Base-by-base conservation (phyloP, 2,113 vertebrate species). In the Daboia siamensis region DNA sequence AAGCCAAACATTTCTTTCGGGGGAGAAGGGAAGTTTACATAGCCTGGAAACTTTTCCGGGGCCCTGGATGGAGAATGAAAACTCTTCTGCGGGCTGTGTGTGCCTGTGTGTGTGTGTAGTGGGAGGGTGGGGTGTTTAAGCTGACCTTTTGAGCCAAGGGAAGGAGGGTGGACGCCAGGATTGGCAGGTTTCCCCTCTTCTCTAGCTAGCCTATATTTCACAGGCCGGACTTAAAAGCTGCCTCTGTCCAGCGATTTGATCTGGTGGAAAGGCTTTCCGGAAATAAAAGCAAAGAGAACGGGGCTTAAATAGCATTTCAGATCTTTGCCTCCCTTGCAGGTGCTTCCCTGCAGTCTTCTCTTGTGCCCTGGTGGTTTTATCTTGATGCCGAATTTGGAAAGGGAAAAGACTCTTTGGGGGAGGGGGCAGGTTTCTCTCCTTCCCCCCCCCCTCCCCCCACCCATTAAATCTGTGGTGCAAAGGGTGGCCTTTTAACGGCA, bases 1-100 rank as follows among this genome's bases (percentile, higher is more conserved):
- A 98, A 98, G 96, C 97, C 95, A 96, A 96, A 96, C 97, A 98
- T 98, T 98, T 97, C 97, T 97, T 95, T 98, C 97, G 96, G 94
- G 95, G 97, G 23, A 96, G 94, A 95, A 94, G 97, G 97, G 97
- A 96, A 98, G 98, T 98, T 98, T 98, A 98, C 96, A 97, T 94
- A 97, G 96, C 64, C 64, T 92, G 97, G 97, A 97, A 97, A 97
- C 97, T 96, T 52, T 97, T 95, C 95, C 96, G 95, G 95, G 93
- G 93, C 87, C 88, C 0, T 59, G 4, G 33, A 54, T 94, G 95
- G 93, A 88, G 94, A n/a, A 94, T 5, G 1, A 0, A 21, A 91
- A 93, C 48, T 51, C 8, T 51, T 51, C 1, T 51, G 9, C 9
- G 48, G 48, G n/a, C n/a, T 9, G 48, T 51, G 48, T 51, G 8